Percentiles rank a stretch among this genome's conserved stretches.
phyloP scores from a whole-genome alignment of 2,113 vertebrate genomes.

The Phalacrocorax carbo region DNA sequence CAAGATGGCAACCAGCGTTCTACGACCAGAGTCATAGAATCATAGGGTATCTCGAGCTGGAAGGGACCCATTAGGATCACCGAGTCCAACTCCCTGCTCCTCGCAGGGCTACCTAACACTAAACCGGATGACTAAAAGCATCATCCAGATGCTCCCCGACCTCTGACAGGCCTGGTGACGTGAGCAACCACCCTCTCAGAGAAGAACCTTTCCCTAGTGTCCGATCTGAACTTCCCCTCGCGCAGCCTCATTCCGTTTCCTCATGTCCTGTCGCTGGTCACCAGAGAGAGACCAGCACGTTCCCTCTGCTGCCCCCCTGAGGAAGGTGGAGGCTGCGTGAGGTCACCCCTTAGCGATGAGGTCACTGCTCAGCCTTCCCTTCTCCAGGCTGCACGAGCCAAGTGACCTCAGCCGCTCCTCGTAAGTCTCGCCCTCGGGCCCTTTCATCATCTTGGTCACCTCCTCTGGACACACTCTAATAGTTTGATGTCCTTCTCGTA shows the following conservation, averaged over 20 bases:
- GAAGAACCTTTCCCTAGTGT: not conserved
- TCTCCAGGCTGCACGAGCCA: not conserved
- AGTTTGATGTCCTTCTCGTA: not conserved
- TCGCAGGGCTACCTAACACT: not conserved
- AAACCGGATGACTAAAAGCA: not conserved
- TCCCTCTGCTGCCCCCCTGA: too few species aligned
- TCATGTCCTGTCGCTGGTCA: not conserved
- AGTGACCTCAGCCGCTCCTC: not conserved
- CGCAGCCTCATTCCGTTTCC: not conserved
- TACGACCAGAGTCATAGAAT: too few species aligned
- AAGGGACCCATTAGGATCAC: not conserved
- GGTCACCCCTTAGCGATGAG: not conserved
- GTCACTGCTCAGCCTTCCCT: not conserved
- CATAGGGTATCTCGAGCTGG: not conserved
- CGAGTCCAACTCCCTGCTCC: not conserved
- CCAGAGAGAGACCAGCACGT: not conserved
- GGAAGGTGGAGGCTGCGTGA: not conserved
- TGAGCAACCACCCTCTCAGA: not conserved
- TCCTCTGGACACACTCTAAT: not conserved
- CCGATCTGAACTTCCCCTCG: not conserved
- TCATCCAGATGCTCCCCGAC: not conserved
- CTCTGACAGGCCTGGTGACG: not conserved
- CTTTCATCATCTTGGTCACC: not conserved
- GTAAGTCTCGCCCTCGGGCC: not conserved
- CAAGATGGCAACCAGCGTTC: not conserved